These are phyloP conservation scores for Limnephilus rhombicus DNA, from an alignment of 2,888 invertebrate species.

Conservation along the genomic window DNA sequence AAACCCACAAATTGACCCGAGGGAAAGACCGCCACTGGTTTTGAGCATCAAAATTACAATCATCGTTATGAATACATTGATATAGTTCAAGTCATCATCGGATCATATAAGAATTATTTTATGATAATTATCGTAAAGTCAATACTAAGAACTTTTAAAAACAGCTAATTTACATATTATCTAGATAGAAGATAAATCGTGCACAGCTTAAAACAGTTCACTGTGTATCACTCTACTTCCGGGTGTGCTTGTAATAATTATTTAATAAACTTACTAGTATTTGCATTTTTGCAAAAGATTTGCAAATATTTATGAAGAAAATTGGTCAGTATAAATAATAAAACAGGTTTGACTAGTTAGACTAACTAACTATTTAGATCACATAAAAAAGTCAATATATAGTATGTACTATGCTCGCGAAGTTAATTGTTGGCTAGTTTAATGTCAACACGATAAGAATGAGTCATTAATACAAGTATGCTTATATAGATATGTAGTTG, in stretches of 20 bases:
- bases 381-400: neutral
- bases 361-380: neutral
- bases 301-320: neutral
- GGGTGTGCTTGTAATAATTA: neutral
- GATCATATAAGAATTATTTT: neutral
- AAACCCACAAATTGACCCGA: too few relatives aligned
- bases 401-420: too few relatives aligned
- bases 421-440: too few relatives aligned
- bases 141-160: neutral
- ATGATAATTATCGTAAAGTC: neutral
- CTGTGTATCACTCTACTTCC: neutral
- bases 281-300: neutral
- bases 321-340: too few relatives aligned
- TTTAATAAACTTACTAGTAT: neutral
- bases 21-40: too few relatives aligned
- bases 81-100: neutral
- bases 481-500: too few relatives aligned
- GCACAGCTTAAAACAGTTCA: neutral
- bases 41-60: too few relatives aligned
- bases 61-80: too few relatives aligned
- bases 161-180: neutral
- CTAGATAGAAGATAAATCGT: neutral
- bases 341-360: neutral
- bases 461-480: too few relatives aligned
- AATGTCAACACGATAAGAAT: too few relatives aligned